Conservation (phyloP, 2,797 vertebrate species). For the Myotis planiceps region DNA sequence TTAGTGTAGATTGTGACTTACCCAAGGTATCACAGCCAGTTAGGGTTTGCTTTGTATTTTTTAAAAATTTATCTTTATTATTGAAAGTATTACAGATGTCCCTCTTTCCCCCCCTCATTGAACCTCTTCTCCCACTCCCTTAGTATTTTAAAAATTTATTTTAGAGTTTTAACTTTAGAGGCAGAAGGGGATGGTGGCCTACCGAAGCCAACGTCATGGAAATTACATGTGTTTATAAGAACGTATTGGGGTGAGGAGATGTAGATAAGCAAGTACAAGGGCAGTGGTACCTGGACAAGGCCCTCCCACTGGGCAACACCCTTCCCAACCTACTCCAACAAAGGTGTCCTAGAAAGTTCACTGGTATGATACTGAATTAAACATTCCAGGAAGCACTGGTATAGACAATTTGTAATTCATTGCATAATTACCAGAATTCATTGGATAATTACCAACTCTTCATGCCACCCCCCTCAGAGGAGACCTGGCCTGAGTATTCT, state of each 20-base stretch:
- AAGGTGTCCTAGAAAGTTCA: constrained; percentile 12
- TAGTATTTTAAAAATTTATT: no score
- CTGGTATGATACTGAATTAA: background rate
- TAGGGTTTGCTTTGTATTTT: background rate
- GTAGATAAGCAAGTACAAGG: background rate
- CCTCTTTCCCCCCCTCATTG: no score
- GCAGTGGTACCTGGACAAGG: background rate
- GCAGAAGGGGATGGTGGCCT: background rate
- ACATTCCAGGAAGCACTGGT: constrained; percentile 62
- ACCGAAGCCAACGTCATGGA: background rate
- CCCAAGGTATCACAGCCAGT: background rate
- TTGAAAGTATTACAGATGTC: no score
- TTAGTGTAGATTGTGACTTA: background rate
- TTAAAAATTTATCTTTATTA: background rate
- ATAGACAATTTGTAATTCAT: constrained; percentile 43
- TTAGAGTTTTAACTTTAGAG: constrained; percentile 29
- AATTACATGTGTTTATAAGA: background rate
- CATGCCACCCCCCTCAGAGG: background rate
- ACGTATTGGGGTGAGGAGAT: background rate
- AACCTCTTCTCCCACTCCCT: no score
- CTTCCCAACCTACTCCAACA: background rate
- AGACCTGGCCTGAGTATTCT: constrained; percentile 64
- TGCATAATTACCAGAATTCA: constrained; percentile 71
- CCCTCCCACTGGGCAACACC: background rate
- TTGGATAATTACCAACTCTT: constrained; percentile 62